Evolutionary conservation across 2,797 vertebrate genomes (phyloP).

Genomic region (Buphagus erythrorhynchus): DNA sequence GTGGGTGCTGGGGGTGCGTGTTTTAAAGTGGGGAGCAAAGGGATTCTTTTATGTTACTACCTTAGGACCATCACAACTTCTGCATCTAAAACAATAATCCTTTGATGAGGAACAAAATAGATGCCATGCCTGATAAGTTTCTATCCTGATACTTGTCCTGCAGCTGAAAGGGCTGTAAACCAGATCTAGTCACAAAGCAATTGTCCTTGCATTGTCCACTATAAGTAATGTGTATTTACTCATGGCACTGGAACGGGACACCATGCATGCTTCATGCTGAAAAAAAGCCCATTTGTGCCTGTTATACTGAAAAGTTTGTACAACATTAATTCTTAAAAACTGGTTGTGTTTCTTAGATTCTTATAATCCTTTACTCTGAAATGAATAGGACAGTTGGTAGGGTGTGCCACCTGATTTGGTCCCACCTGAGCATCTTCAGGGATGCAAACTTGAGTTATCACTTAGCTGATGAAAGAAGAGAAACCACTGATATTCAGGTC

Average conservation of each 20-base stretch:
- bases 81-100: neutral
- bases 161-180: neutral
- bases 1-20: fast-evolving
- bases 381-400: neutral
- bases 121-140: neutral
- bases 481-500: neutral
- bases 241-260: conserved; percentile 56
- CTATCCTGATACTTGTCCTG: neutral
- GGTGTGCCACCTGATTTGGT: neutral
- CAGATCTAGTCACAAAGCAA: neutral
- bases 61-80: neutral
- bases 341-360: neutral
- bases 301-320: conserved; percentile 54
- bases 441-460: neutral
- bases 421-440: neutral
- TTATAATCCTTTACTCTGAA: neutral
- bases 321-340: conserved; percentile 19
- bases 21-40: neutral
- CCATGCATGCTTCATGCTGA: conserved; percentile 54
- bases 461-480: neutral
- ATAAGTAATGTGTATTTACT: neutral
- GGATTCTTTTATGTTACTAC: neutral
- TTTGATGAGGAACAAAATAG: neutral
- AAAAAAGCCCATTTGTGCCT: conserved; percentile 67
- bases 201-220: conserved; percentile 9